Conservation (phyloP, 2,797 vertebrate genomes). For the Falco concolor region DNA sequence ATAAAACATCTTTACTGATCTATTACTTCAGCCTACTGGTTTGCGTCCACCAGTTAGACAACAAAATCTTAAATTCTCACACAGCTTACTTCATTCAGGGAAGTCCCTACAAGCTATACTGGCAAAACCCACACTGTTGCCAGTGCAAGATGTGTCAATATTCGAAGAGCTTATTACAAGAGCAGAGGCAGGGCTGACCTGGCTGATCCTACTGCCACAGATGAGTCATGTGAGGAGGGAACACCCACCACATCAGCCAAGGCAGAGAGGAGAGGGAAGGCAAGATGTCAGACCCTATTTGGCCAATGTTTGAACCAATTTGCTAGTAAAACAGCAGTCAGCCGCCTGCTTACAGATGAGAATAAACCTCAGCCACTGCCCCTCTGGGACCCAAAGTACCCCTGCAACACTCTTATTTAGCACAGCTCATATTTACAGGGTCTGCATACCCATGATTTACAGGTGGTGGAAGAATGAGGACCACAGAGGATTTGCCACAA, state of each 20-base stretch:
- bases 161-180: background rate
- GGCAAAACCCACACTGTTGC: background rate
- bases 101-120: background rate
- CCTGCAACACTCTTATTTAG: background rate
- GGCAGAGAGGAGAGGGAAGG: background rate
- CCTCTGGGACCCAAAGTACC: background rate
- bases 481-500: background rate
- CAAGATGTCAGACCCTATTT: background rate
- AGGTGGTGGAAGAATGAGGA: background rate
- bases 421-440: background rate
- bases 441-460: background rate
- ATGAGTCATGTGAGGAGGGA: background rate
- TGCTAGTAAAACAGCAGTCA: background rate
- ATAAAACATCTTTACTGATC: background rate
- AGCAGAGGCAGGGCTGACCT: background rate
- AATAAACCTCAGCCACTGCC: background rate
- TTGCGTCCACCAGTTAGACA: background rate
- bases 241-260: fast-evolving
- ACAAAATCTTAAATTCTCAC: background rate
- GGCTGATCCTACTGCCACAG: fast-evolving
- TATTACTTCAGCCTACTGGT: background rate
- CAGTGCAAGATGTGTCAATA: background rate
- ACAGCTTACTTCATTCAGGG: background rate
- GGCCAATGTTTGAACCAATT: background rate
- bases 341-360: background rate